Percentiles rank a stretch among this genome's conserved stretches.
These are phyloP conservation scores for Pristionchus fissidentatus DNA, from an alignment of 2,888 invertebrate species.

Conservation along the genomic window DNA sequence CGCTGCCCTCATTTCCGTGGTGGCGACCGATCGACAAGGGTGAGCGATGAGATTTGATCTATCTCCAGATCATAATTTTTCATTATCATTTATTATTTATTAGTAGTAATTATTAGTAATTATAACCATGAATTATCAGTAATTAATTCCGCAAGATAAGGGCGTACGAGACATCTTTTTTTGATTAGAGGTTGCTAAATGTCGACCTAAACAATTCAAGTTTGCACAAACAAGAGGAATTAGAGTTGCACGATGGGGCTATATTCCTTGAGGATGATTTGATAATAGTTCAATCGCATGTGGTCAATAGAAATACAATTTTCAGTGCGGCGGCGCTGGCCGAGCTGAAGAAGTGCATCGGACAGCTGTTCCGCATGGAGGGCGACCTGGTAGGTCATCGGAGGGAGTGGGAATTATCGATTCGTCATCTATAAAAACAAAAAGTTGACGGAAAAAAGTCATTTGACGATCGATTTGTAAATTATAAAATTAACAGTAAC, in stretches of 20 bases:
- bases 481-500: neutral
- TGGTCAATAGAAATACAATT: neutral
- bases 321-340: neutral
- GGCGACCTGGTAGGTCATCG: neutral
- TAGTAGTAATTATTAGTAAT: too few species aligned
- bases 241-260: neutral
- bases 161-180: too few species aligned
- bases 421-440: too few species aligned
- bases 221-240: too few species aligned
- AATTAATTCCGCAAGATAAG: too few species aligned
- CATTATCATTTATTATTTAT: too few species aligned
- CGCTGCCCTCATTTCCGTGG: neutral
- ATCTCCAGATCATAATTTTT: too few species aligned
- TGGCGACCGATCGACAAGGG: slow-evolving; percentile 35
- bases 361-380: slow-evolving; percentile 1
- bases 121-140: too few species aligned
- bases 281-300: neutral
- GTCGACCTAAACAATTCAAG: too few species aligned
- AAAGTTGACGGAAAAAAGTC: too few species aligned
- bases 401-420: too few species aligned
- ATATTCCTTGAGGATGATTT: neutral
- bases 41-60: neutral
- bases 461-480: neutral
- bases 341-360: slow-evolving; percentile 44
- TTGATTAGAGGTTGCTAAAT: too few species aligned